Percentiles rank a stretch among this genome's conserved stretches.
phyloP scores from a whole-genome alignment of 64 coral and sea anemone genomes.

The Actinia equina region DNA sequence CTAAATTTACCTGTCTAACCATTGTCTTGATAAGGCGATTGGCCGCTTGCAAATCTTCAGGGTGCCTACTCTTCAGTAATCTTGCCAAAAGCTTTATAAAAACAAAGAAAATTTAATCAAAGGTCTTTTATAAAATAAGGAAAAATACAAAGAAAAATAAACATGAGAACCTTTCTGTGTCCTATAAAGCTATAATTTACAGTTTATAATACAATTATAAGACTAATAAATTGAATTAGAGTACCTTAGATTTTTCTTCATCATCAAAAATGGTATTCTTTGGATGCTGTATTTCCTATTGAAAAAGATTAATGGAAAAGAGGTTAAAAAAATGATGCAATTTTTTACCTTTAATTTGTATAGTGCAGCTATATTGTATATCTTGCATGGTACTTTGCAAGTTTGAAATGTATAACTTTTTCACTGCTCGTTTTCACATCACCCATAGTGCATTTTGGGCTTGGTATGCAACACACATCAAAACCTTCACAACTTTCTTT shows the following conservation, averaged over 20 bases:
- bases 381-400: too few species aligned
- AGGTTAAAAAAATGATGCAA: not conserved
- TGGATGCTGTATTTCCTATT: slow-evolving; percentile 15
- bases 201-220: not conserved
- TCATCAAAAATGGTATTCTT: slow-evolving; percentile 86
- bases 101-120: not conserved
- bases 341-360: too few species aligned
- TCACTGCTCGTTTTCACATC: too few species aligned
- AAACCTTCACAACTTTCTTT: too few species aligned
- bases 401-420: too few species aligned
- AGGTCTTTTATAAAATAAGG: too few species aligned
- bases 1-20: slow-evolving; percentile 72
- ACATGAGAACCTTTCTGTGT: too few species aligned
- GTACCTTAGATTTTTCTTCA: slow-evolving; percentile 99
- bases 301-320: not conserved
- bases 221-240: not conserved
- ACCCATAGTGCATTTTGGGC: too few species aligned
- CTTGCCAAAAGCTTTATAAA: slow-evolving; percentile 77
- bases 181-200: too few species aligned
- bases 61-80: slow-evolving; percentile 79
- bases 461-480: too few species aligned
- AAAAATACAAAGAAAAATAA: too few species aligned
- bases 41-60: slow-evolving; percentile 94
- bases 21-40: slow-evolving; percentile 95
- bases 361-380: too few species aligned